Percentiles rank a stretch among this genome's conserved stretches.
Evolutionary conservation across 2,797 vertebrate genomes (phyloP).

Genomic region (Catamblyrhynchus diadema): DNA sequence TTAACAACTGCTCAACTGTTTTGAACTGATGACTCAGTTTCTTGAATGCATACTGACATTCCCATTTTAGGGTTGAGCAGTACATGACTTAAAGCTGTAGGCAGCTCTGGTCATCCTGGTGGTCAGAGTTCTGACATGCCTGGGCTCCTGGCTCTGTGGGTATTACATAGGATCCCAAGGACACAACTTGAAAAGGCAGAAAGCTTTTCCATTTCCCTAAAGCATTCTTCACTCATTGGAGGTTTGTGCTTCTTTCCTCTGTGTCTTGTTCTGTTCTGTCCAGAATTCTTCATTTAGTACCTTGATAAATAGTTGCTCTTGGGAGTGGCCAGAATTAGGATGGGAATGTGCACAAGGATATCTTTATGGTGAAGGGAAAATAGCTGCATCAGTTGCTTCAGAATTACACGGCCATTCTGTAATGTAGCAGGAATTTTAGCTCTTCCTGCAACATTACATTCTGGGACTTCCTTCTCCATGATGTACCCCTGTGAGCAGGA

Average conservation of each 20-base stretch:
- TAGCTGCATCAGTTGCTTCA: background rate
- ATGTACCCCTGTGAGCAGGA: background rate
- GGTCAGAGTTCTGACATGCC: background rate
- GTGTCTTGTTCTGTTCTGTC: background rate
- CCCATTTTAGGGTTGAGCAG: background rate
- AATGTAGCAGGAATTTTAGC: background rate
- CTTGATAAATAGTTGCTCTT: background rate
- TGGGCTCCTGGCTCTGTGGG: background rate
- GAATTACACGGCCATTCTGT: background rate
- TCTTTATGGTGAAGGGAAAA: background rate
- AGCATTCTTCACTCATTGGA: background rate
- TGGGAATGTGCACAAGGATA: background rate
- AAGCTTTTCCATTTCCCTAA: background rate
- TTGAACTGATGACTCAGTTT: background rate
- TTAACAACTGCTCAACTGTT: background rate
- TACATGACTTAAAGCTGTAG: background rate
- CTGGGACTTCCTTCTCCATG: background rate
- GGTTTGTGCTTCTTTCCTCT: background rate
- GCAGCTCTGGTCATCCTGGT: background rate
- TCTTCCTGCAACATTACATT: background rate
- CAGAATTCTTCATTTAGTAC: background rate
- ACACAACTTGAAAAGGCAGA: background rate
- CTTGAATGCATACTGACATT: background rate
- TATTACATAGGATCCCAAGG: background rate
- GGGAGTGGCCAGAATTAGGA: background rate